phyloP scores from a whole-genome alignment of 2,113 vertebrate species.

The Benitochromis conjunctus region DNA sequence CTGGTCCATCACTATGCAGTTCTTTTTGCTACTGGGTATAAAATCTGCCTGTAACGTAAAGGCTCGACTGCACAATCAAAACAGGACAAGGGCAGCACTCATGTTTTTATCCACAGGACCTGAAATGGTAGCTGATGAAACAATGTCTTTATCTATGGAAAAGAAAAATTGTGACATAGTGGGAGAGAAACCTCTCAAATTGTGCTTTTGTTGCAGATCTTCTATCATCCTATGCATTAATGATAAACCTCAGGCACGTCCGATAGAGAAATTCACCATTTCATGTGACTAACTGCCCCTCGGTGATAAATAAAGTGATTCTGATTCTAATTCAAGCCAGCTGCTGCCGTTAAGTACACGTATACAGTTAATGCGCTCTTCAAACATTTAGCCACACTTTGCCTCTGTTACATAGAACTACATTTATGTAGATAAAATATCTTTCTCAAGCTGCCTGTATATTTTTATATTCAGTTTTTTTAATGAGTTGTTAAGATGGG shows the following conservation, averaged over 20 bases:
- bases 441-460: conserved; percentile 36
- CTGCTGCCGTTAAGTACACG: not conserved
- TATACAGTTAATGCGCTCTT: not conserved
- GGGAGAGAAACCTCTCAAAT: not conserved
- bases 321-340: not conserved
- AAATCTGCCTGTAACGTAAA: not conserved
- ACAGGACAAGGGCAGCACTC: not conserved
- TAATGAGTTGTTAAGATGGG: not conserved
- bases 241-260: conserved; percentile 27
- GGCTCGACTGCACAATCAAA: not conserved
- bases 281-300: not conserved
- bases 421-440: no score
- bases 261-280: not conserved
- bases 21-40: not conserved
- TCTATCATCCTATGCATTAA: conserved; percentile 52
- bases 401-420: not conserved
- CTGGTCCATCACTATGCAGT: not conserved
- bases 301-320: no score
- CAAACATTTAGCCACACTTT: not conserved
- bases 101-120: not conserved
- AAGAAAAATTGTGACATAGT: not conserved
- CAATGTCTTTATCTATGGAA: not conserved
- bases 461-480: conserved; percentile 41
- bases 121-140: not conserved
- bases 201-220: not conserved